Evolutionary conservation across 1,140 invertebrate species (phyloP), one percentile per base, ranked within the genome.

Genomic region (Contarinia nasturtii): DNA sequence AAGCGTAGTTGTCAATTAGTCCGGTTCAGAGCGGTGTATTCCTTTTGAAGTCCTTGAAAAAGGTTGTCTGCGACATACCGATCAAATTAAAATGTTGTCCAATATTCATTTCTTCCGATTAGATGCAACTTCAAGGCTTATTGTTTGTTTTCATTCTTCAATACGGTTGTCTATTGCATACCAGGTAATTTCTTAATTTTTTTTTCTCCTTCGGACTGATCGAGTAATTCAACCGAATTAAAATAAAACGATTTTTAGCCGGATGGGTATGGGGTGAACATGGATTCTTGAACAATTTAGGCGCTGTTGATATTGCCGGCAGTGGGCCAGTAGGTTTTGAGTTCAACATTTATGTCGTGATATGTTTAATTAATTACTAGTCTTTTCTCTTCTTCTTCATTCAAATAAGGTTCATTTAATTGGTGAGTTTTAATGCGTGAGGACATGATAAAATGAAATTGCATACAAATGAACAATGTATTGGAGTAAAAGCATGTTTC

Each of bases 91-190:
- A 10, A 27, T 27, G 27, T 27, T 27, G 27, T 5, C 11, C 34
- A 11, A 19, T 7, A n/a, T 7, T 22, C 3, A 5, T 27, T 10
- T 27, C 10, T 27, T 5, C 27, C 4, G 10, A 27, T 27, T 10
- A 82, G 84, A 53, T 87, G 83, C 55, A 87, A 89, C 57, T 90
- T 91, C 57, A 83, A 84, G 56, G 86, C 89, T 0, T 92, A 93
- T 56, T 90, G 87, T 52, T 49, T 93, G 2, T 91, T 91, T 60
- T 92, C 87, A 5, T 79, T 89, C 41, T 56, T 91, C 1, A 94
- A 93, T 55, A 93, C 88, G 0, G 66, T 86, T 1, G 82, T 94
- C 1, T 94, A 94, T 61, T 92, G 88, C 57, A 73, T 95, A 48
- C 88, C 89, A 1, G 27, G 27, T 27, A 27, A 5, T 27, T 27